Base-by-base conservation (phyloP, 2,888 invertebrate species). In the Parnassius orleans region DNA sequence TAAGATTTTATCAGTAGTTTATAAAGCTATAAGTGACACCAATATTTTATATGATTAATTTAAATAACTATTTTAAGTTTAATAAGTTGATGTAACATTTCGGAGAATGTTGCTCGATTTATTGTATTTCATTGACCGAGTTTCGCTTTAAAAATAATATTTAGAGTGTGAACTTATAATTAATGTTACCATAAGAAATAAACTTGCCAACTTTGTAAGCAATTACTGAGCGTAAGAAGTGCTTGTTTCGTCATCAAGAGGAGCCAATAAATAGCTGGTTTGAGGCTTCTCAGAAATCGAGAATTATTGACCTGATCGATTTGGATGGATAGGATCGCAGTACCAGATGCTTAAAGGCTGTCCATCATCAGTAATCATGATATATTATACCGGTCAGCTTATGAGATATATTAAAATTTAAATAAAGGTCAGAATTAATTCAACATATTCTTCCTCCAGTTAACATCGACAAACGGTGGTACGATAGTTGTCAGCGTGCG, bases 401-500 rank as follows among this genome's bases (percentile, higher is more conserved):
- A 19, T 19, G 19, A 19, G 19, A 19, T 19, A 19, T 19, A 2
- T 19, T 19, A 2, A 19, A 19, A 19, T 19, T 19, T 19, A 19
- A 19, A 2, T 19, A 33, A 7, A 7, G 1, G 33, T 33, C 3
- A 1, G 7, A 33, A 5, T 0, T 33, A 33, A 53, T 47, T 46
- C 12, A 10, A 12, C n/a, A 9, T 51, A 9, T 5, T 62, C 62
- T 65, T 64, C 58, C 60, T 70, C 1, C 68, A 90, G 90, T 56
- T 91, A 42, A 84, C 85, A 55, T 80, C 90, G 3, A 63, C 68
- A 0, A 72, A 72, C 50, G 89, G 87, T 7, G 88, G 89, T 0
- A 80, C 86, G 9, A 86, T 78, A 1, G 84, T 84, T 3, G 80
- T 91, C 9, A 87, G 88, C 65, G 87, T 87, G 2, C 72, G 90